Base-by-base conservation (phyloP, 2,888 invertebrate genomes). In the Brachylomia viminalis region DNA sequence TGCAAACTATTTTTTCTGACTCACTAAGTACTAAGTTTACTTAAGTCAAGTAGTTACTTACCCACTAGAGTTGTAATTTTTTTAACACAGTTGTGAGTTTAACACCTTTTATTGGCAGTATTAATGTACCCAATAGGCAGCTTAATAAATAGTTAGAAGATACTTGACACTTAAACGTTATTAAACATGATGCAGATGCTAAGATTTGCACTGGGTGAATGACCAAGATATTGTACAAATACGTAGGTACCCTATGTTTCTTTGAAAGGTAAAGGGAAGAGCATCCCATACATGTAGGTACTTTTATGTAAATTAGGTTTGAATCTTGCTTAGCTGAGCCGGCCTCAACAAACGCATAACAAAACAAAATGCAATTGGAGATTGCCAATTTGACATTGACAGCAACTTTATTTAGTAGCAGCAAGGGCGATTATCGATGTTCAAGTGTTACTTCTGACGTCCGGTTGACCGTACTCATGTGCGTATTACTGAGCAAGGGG, bases 71-170 rank as follows among this genome's bases (percentile, higher is more conserved):
- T 23, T 7, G 38, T 30, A 15, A n/a, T 17, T 59, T 33, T 52
- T 30, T 27, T 72, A 20, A 70, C 15, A 47, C n/a, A 33, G 23
- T 64, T 17, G n/a, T 27, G n/a, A 64, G 10, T n/a, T 30, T 65
- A 42, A 64, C 62, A 33, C 33, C 33, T 52, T 23, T 59, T 17
- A 15, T 45, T 71, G 33, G 10, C 17, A 58, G 11, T 58, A 56
- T 52, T 23, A 30, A 38, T 38, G 2, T 38, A 30, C 15, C n/a
- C 3, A 77, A 30, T 56, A 33, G 13, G 23, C 27, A 33, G 17
- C 13, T 75, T 54, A 15, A 54, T 30, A 73, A 64, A 64, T 74
- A 64, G 33, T 33, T 45, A 15, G n/a, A 20, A 64, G 15, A 65
- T 65, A 74, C n/a, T 42, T 49, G 67, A 30, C 58, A 52, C 66